Conservation (phyloP, 2,888 invertebrate species). For the Therioaphis trifolii region DNA sequence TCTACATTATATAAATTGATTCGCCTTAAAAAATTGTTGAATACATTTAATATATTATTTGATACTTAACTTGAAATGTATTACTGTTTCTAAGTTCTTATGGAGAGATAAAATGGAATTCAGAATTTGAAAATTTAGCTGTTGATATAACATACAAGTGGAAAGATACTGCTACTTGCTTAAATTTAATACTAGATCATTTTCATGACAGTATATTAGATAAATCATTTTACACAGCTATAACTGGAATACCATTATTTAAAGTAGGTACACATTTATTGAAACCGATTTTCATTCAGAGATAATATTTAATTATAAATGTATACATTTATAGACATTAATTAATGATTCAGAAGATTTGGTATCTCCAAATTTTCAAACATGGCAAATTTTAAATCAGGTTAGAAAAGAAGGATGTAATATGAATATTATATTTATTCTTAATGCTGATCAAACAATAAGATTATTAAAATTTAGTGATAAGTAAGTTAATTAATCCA, state of each 20-base stretch:
- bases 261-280: slow-evolving; percentile 27
- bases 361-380: slow-evolving; percentile 74
- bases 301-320: not conserved
- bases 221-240: slow-evolving; percentile 31
- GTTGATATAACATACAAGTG: slow-evolving; percentile 46
- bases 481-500: slow-evolving; percentile 69
- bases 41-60: too few species aligned
- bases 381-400: slow-evolving; percentile 72
- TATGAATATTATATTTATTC: slow-evolving; percentile 77
- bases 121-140: slow-evolving; percentile 55
- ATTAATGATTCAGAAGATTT: slow-evolving; percentile 77
- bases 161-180: slow-evolving; percentile 41
- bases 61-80: not conserved
- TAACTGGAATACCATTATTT: slow-evolving; percentile 49
- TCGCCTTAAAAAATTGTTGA: too few species aligned
- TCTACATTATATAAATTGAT: too few species aligned
- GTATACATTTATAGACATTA: slow-evolving; percentile 70
- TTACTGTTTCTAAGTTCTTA: slow-evolving; percentile 18
- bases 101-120: slow-evolving; percentile 24
- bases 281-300: not conserved
- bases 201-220: slow-evolving; percentile 36
- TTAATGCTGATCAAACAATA: slow-evolving; percentile 78
- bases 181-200: slow-evolving; percentile 50
- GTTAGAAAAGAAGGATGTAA: slow-evolving; percentile 77
- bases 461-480: slow-evolving; percentile 79